phyloP scores from a whole-genome alignment of 2,113 vertebrate species.

The Equus quagga region DNA sequence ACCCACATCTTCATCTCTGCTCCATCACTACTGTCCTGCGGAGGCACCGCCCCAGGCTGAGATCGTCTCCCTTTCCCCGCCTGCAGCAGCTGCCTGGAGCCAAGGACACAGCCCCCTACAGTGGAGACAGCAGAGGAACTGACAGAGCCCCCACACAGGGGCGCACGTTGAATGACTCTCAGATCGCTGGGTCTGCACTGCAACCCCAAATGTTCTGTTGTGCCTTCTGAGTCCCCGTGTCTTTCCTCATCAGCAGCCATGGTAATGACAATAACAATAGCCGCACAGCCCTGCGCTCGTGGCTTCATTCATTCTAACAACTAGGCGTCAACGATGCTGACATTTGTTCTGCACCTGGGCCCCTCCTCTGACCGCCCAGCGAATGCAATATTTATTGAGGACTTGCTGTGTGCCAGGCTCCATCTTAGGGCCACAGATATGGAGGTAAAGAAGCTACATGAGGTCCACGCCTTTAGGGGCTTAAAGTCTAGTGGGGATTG shows the following conservation, averaged over 20 bases:
- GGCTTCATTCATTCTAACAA: not conserved
- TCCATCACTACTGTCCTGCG: accelerated
- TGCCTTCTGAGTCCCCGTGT: not conserved
- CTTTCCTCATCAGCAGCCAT: not conserved
- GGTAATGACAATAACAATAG: not conserved
- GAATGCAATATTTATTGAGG: not conserved
- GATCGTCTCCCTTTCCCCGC: not conserved
- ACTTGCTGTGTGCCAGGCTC: not conserved
- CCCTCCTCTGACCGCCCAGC: not conserved
- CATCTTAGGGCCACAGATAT: accelerated
- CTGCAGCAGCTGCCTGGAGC: not conserved
- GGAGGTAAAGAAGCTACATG: not conserved
- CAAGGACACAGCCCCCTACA: not conserved
- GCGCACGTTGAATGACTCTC: accelerated
- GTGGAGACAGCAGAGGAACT: not conserved
- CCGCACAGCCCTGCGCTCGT: accelerated
- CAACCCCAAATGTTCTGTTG: accelerated
- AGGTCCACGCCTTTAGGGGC: not conserved
- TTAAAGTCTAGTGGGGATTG: not conserved
- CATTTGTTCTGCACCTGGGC: not conserved
- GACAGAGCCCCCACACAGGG: too few relatives aligned
- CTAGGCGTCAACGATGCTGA: accelerated
- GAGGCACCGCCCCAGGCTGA: accelerated
- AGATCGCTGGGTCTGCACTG: accelerated
- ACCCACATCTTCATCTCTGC: not conserved